phyloP scores from a whole-genome alignment of 1,140 invertebrate species.

The Branchinecta lynchi region DNA sequence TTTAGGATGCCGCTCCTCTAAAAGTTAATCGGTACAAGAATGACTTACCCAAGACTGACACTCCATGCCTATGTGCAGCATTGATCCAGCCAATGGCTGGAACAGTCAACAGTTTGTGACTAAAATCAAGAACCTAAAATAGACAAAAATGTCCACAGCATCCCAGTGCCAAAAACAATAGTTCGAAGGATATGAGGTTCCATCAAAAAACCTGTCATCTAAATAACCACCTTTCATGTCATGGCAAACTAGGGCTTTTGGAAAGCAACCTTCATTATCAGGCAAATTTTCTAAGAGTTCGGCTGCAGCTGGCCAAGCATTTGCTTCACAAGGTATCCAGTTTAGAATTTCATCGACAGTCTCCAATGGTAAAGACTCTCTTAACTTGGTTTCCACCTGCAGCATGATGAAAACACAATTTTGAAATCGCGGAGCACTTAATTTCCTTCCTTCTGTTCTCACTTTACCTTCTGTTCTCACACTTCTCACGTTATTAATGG shows the following conservation, averaged over 20 bases:
- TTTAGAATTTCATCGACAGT: neutral
- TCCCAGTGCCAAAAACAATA: conserved; percentile 82
- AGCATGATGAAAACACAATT: too few relatives aligned
- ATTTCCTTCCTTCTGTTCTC: too few relatives aligned
- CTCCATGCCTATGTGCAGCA: conserved; percentile 77
- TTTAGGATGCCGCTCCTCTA: too few relatives aligned
- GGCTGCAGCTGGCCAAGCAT: neutral
- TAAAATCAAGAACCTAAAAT: too few relatives aligned
- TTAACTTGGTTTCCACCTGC: neutral
- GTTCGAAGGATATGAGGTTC: conserved; percentile 45
- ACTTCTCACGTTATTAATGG: too few relatives aligned
- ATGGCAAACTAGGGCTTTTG: conserved; percentile 74
- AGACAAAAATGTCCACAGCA: conserved; percentile 79
- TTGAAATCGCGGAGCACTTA: too few relatives aligned
- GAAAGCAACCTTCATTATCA: conserved; percentile 20
- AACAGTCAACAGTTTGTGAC: conserved; percentile 84
- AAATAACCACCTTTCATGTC: conserved; percentile 90
- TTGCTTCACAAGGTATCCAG: neutral
- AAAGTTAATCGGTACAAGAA: too few relatives aligned
- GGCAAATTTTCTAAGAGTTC: neutral
- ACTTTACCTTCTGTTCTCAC: too few relatives aligned
- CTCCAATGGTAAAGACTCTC: neutral
- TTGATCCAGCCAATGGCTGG: conserved; percentile 85
- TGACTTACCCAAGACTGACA: conserved; percentile 55
- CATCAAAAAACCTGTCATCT: conserved; percentile 57